Base-by-base conservation (phyloP, 2,888 invertebrate genomes). In the Eristalis tenax region DNA sequence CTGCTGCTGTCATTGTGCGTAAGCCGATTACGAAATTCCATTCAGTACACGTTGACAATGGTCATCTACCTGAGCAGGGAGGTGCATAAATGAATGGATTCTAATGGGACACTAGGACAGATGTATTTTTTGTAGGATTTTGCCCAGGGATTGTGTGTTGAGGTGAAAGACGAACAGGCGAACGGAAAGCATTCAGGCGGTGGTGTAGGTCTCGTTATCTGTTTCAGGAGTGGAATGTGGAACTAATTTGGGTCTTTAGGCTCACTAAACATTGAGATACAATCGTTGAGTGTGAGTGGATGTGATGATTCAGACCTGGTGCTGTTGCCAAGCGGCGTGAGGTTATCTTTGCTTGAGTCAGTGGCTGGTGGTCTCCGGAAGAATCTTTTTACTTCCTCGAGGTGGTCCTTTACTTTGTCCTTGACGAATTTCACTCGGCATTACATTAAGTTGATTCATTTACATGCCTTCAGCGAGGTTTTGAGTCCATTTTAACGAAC, bases 11-110 rank as follows among this genome's bases (percentile, higher is more conserved):
- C 61, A 43, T 66, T 66, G 59, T 85, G 65, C 66, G 78, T 86
- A 86, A 86, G 83, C 78, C 70, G 86, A 83, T 86, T 86, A 86
- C 40, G 70, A 71, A 81, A 85, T 81, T 81, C 82, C 77, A 74
- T 81, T 80, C 69, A 81, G 61, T 40, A 71, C 61, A 66, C 13
- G 76, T 59, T 82, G 71, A 82, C 77, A 85, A 77, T 79, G 59
- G 76, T 13, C 10, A n/a, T 18, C 85, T 85, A 85, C 81, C 85
- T 85, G 85, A 59, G 63, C 26, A 66, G 28, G 15, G 40, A 32
- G 32, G 32, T 32, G 4, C 4, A 4, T 63, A 57, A 73, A 73
- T 73, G 57, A 76, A 70, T 66, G 22, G 57, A 64, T n/a, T 69
- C 82, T 77, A 69, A 73, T 68, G 40, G 64, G 59, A 77, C 38